Evolutionary conservation across 2,888 invertebrate species (phyloP), one percentile per base, ranked within the genome.

Genomic region (Hecatera dysodea): DNA sequence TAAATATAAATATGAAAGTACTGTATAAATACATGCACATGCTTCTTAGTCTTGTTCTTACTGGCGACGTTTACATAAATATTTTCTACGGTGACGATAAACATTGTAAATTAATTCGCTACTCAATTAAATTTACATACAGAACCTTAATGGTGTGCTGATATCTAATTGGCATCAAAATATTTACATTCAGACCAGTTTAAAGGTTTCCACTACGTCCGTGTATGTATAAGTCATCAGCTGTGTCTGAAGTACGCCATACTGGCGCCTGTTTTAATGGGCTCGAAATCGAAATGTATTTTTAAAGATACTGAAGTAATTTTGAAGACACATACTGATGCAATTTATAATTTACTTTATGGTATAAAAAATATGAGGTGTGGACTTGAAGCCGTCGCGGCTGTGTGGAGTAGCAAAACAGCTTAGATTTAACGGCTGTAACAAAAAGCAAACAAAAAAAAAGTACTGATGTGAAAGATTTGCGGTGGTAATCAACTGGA

Each of bases 101-200:
- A 68, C 75, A 72, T 77, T 83, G 66, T 65, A 77, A 86, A 86
- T 85, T 73, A 72, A 79, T 71, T 80, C 73, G 60, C 67, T 68
- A 70, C 53, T 71, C 77, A 75, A 74, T 80, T 75, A 63, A 64
- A 86, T 86, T 83, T 82, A 55, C 80, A 78, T 85, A 72, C 60
- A 46, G 71, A 75, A 72, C 74, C 62, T 60, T 71, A 76, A 78
- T 75, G 60, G 48, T 72, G 24, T 57, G 63, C 36, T 75, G 42
- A 57, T 83, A 75, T 81, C 77, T 83, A 77, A 84, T 86, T 84
- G 76, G 72, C 72, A 78, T 77, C 70, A 74, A 71, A 80, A 76
- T 76, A 78, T 83, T 85, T 79, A 78, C 78, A 62, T 77, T 75
- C 67, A 66, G n/a, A 70, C 42, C 55, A 50, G 44, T 67, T 60